Evolutionary conservation across 1,140 invertebrate species (phyloP), one percentile per base, ranked within the genome.

Genomic region (Gonioctena quinquepunctata): DNA sequence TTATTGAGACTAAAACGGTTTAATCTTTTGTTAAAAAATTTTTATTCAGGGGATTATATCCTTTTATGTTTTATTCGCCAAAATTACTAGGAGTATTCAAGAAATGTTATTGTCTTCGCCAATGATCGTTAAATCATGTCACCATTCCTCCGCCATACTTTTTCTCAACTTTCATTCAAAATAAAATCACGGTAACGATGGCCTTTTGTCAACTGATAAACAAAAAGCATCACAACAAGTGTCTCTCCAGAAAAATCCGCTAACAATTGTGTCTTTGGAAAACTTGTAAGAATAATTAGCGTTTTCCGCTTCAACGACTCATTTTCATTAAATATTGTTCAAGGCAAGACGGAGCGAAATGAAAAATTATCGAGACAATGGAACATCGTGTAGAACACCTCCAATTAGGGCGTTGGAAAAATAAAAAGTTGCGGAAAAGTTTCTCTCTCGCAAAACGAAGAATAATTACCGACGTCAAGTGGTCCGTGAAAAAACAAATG

Each of bases 391-490:
- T 77, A 70, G 63, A 66, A 68, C 69, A 76, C 71, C 72, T 74
- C 65, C 75, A 76, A 76, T 73, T 76, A 76, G 59, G 68, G 52
- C 57, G 18, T 63, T 63, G 19, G 49, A 54, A 71, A 59, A 61
- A 28, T 22, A 66, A 60, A 66, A 70, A 66, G 33, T 49, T 25
- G 63, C 21, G 60, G 69, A 71, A 67, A 75, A 69, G 33, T 69
- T 72, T 26, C 27, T n/a, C 33, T 70, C 60, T 25, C 62, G 25
- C 42, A 73, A 76, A 78, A 79, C 69, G 78, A 79, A 79, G 78
- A 79, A 79, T 79, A 79, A 79, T 79, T 79, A 77, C 77, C 69
- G 49, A 70, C 77, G 75, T 78, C 77, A 78, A 80, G 72, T 77
- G 78, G 73, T 63, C 76, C 70, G 74, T 75, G 76, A 78, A 80